Evolutionary conservation across 2,888 invertebrate species (phyloP), one percentile per base, ranked within the genome.

Genomic region (Folsomia manolachei): DNA sequence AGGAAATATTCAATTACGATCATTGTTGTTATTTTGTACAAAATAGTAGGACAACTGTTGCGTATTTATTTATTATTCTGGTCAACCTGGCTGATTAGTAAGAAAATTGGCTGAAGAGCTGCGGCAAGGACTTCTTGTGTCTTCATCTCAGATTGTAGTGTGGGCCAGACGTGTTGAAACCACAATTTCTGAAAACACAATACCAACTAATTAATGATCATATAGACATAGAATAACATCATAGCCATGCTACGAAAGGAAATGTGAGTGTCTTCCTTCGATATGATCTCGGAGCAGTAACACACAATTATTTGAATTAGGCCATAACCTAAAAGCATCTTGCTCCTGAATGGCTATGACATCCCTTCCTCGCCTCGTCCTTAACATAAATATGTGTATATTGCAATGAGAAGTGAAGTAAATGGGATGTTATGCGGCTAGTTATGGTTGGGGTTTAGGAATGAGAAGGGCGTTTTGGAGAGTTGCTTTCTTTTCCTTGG

Each of bases 101-200:
- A 27, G 52, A 67, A 67, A n/a, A 67, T 67, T 24, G 67, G 77
- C 24, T 74, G 76, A 62, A 95, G 85, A 9, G 92, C 94, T 0
- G 94, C 90, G 0, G 94, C 92, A 77, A 96, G 86, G 23, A 94
- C 93, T 82, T 96, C 95, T 75, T 91, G 90, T 25, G 90, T 89
- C 82, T 89, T 89, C 85, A 95, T 71, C 84, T 97, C 96, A 79
- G 90, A 88, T 82, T 92, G 90, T 75, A 97, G 86, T 80, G 90
- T 90, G 51, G 95, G 95, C 92, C 96, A 95, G 65, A 97, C 90
- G 84, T 94, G 94, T 84, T 93, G 93, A 88, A 94, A 96, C 88
- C 95, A 92, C 68, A 97, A 87, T 92, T 96, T 97, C 97, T 97
- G 87, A 68, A 86, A 85, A 77, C 78, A 27, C 72, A 72, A 73